phyloP scores from a whole-genome alignment of 2,113 vertebrate genomes.

The Xyliphius kryptos region DNA sequence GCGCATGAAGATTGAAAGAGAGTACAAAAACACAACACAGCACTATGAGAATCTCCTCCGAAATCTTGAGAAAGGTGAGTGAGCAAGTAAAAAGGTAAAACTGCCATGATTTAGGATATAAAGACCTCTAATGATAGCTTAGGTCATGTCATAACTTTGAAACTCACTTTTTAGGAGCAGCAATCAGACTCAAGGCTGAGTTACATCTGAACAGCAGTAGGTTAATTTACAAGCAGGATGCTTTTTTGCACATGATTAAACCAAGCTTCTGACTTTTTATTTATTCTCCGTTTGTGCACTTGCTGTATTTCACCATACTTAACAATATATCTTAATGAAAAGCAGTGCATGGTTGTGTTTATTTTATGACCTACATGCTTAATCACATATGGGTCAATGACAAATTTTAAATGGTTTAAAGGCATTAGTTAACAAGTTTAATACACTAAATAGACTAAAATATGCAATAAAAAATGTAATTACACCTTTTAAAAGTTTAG shows the following conservation, averaged over 20 bases:
- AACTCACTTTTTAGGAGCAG: slow-evolving; percentile 61
- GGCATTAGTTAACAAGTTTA: too few species aligned
- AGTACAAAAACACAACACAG: slow-evolving; percentile 70
- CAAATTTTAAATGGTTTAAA: background rate
- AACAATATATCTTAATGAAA: slow-evolving; percentile 8
- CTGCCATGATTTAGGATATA: too few species aligned
- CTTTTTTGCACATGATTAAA: background rate
- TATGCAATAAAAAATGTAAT: too few species aligned
- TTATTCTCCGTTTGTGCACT: background rate
- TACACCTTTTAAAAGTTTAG: too few species aligned
- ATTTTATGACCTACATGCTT: background rate
- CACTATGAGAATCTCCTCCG: slow-evolving; percentile 77
- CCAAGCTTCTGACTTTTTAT: background rate
- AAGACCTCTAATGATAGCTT: background rate
- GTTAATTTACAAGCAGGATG: slow-evolving; percentile 32
- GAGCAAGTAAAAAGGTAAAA: too few species aligned
- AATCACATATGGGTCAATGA: background rate
- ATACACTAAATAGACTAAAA: too few species aligned
- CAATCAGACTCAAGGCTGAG: slow-evolving; percentile 61
- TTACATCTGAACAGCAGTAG: slow-evolving; percentile 34
- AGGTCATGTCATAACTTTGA: slow-evolving; percentile 42
- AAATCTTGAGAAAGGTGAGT: slow-evolving; percentile 81
- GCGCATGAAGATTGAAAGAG: slow-evolving; percentile 74
- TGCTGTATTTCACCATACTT: slow-evolving; percentile 7
- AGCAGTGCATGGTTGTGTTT: slow-evolving; percentile 50